Conservation (phyloP, 2,113 vertebrate genomes). For the Pelusios castaneus region DNA sequence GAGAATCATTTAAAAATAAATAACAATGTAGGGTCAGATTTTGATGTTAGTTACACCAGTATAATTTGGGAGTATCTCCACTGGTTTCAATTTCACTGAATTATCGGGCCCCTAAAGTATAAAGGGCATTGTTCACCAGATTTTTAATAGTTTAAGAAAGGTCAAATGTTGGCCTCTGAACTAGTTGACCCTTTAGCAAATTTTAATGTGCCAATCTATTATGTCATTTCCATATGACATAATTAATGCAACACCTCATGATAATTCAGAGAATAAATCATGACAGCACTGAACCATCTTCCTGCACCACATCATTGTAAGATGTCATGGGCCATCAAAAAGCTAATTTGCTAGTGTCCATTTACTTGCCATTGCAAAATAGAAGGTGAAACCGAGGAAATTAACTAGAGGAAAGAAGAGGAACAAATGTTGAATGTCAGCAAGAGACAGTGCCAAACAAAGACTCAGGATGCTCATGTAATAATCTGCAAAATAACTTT, state of each 20-base stretch:
- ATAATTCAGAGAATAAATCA: slow-evolving; percentile 20
- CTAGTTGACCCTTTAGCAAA: not conserved
- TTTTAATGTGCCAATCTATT: not conserved
- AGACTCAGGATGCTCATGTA: not conserved
- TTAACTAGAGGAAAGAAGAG: not conserved
- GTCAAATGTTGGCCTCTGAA: not conserved
- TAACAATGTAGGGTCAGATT: not conserved
- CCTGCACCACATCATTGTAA: not conserved
- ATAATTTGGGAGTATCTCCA: not conserved
- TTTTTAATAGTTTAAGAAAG: not conserved
- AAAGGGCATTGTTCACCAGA: not conserved
- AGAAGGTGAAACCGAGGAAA: slow-evolving; percentile 14
- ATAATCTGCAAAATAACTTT: not conserved
- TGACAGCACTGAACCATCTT: not conserved
- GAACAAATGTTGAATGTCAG: not conserved
- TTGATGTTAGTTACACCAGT: not conserved
- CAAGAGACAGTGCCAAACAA: not conserved
- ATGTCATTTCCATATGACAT: not conserved
- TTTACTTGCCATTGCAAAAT: not conserved
- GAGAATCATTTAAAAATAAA: not conserved
- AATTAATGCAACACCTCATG: not conserved
- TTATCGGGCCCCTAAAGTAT: not conserved
- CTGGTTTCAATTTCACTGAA: not conserved
- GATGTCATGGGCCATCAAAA: slow-evolving; percentile 13
- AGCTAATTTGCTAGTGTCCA: slow-evolving; percentile 7